These are phyloP conservation scores for Melanerpes formicivorus DNA, from an alignment of 2,113 vertebrate genomes.

Conservation along the genomic window DNA sequence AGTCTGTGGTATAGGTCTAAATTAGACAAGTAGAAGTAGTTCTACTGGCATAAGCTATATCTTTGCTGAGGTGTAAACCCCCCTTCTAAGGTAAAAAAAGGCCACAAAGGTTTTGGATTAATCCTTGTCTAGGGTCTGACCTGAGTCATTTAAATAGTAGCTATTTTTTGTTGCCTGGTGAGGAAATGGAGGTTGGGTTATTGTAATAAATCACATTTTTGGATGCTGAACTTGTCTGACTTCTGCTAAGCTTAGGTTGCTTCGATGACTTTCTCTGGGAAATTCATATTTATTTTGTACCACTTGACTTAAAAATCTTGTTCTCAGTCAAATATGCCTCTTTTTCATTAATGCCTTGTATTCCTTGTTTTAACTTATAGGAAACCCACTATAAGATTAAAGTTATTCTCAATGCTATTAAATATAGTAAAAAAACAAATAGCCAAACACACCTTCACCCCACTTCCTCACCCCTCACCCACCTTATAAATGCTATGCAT, in stretches of 20 bases:
- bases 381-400: neutral
- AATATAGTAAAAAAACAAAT: neutral
- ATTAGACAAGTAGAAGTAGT: neutral
- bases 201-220: neutral
- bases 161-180: neutral
- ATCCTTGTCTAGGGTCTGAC: neutral
- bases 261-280: neutral
- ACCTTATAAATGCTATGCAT: neutral
- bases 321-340: neutral
- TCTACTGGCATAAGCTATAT: neutral
- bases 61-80: neutral
- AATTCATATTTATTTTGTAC: neutral
- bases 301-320: neutral
- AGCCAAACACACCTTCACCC: neutral
- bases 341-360: neutral
- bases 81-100: neutral
- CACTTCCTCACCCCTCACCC: rapidly evolving
- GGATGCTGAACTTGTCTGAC: neutral
- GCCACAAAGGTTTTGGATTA: neutral
- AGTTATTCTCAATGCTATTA: neutral
- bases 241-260: neutral
- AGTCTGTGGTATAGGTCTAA: neutral
- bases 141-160: neutral
- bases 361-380: neutral
- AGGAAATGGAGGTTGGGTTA: neutral